phyloP scores from a whole-genome alignment of 2,888 invertebrate genomes.

The Plusia festucae region DNA sequence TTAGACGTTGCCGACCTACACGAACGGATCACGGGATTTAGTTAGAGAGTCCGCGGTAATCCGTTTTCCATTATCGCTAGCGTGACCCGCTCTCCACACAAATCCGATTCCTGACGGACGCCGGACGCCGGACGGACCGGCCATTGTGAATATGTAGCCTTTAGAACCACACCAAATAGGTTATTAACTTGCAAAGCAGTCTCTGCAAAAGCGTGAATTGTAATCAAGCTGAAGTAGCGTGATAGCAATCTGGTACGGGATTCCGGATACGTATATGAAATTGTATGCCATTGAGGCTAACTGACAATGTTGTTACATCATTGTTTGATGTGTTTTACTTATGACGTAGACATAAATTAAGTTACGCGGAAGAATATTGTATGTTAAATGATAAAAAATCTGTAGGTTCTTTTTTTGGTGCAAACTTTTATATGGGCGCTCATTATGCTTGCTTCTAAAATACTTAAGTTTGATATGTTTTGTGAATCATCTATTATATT shows the following conservation, averaged over 20 bases:
- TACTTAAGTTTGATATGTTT: too few species aligned
- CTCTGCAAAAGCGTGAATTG: conserved; percentile 36
- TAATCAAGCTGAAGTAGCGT: conserved; percentile 41
- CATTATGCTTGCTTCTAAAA: too few species aligned
- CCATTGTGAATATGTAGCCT: conserved; percentile 65
- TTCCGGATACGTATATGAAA: conserved; percentile 7
- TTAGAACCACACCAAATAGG: conserved; percentile 64
- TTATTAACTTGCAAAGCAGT: conserved; percentile 74
- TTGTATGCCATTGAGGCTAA: background rate
- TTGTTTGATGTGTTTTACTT: background rate
- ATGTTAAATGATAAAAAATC: too few species aligned
- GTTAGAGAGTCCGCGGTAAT: conserved; percentile 71
- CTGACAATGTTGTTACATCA: background rate
- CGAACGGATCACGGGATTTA: conserved; percentile 62
- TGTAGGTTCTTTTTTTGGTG: too few species aligned
- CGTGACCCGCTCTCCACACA: conserved; percentile 64
- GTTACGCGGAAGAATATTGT: background rate
- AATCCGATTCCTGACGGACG: conserved; percentile 71
- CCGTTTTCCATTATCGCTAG: conserved; percentile 77
- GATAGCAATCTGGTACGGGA: conserved; percentile 21
- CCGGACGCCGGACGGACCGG: conserved; percentile 25
- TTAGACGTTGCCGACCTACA: conserved; percentile 50
- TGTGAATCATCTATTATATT: too few species aligned
- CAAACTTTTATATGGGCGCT: too few species aligned
- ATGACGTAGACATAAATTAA: background rate